phyloP scores from a whole-genome alignment of 1,140 invertebrate genomes.

The Hormaphis cornu region DNA sequence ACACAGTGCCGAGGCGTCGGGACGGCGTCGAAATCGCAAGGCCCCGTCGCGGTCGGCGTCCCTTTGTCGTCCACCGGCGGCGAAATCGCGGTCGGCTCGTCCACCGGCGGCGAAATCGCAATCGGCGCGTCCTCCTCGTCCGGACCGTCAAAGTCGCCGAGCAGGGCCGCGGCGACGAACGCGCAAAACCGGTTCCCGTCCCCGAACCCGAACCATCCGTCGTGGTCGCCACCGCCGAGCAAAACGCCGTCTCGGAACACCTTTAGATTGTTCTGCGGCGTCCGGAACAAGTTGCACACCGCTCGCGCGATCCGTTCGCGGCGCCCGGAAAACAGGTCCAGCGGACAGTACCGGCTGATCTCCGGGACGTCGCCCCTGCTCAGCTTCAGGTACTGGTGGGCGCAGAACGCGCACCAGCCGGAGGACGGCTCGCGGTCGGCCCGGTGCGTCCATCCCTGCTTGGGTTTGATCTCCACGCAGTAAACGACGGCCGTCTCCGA shows the following conservation, averaged over 20 bases:
- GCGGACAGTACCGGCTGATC: not conserved
- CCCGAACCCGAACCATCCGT: no score
- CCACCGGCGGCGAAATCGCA: not conserved
- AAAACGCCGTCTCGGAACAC: slow-evolving; percentile 2
- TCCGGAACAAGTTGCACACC: not conserved
- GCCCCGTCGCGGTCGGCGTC: no score
- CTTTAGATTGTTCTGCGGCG: slow-evolving; percentile 31
- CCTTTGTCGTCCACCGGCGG: no score
- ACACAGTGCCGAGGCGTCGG: not conserved
- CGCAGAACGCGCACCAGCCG: slow-evolving; percentile 6
- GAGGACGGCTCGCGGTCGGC: not conserved
- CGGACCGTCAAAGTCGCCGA: not conserved
- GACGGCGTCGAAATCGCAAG: not conserved
- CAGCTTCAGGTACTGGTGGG: slow-evolving; percentile 25
- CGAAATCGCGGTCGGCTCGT: not conserved
- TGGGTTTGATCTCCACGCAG: slow-evolving; percentile 29
- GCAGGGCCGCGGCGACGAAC: no score
- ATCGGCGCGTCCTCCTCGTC: no score
- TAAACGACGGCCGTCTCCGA: not conserved
- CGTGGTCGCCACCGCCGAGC: not conserved
- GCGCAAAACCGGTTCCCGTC: no score
- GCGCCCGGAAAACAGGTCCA: slow-evolving; percentile 29
- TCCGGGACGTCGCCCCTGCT: not conserved
- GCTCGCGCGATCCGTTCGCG: not conserved
- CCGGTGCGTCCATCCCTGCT: slow-evolving; percentile 20